These are phyloP conservation scores for Sinocyclocheilus anshuiensis DNA, from an alignment of 2,113 vertebrate species.

Conservation along the genomic window DNA sequence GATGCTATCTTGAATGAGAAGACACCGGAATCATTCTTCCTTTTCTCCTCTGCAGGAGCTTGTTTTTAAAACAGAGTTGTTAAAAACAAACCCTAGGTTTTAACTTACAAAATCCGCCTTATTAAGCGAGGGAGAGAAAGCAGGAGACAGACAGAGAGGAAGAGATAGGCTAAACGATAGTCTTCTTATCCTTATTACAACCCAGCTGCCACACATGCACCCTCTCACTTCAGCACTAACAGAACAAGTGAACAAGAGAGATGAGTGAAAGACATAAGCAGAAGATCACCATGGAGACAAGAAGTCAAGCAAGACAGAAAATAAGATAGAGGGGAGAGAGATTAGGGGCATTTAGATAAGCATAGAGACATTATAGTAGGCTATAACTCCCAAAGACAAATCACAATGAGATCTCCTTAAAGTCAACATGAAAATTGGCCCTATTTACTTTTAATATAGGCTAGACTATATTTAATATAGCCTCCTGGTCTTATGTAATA, in stretches of 20 bases:
- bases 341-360: neutral
- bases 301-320: constrained; percentile 17
- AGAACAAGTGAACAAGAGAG: constrained; percentile 34
- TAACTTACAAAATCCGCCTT: neutral
- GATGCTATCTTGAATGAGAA: neutral
- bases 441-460: neutral
- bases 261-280: constrained; percentile 44
- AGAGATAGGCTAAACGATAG: constrained; percentile 25
- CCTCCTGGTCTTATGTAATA: neutral
- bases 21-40: neutral
- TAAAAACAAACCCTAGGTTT: neutral
- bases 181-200: constrained; percentile 22
- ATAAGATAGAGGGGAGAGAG: constrained; percentile 42
- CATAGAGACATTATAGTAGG: neutral
- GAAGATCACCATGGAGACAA: constrained; percentile 63
- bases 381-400: neutral
- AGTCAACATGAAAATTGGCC: neutral
- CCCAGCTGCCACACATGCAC: constrained; percentile 38
- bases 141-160: neutral
- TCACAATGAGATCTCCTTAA: neutral
- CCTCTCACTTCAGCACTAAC: constrained; percentile 22
- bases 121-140: neutral
- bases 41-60: neutral
- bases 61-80: neutral
- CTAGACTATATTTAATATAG: neutral